Base-by-base conservation (phyloP, 2,888 invertebrate genomes). In the Epinotia bilunana region DNA sequence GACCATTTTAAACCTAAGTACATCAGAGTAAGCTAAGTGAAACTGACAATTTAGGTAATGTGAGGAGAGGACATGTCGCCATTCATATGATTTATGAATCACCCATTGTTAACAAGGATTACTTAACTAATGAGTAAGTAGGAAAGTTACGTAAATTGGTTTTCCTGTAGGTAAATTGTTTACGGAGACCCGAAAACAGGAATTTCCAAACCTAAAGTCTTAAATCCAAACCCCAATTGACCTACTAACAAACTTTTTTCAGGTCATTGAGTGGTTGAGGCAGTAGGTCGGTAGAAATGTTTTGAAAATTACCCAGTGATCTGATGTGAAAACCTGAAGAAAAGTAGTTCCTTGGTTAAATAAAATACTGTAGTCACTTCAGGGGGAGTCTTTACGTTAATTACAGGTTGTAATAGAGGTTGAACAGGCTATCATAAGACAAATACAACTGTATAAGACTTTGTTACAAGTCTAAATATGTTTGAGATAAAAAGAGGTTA, bases 81-180 rank as follows among this genome's bases (percentile, higher is more conserved):
- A 62, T 67, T 61, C 65, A 65, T 46, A 46, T 39, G 58, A 62
- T 67, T 55, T 23, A 39, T 75, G 71, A 71, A 71, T 75, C 65
- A 72, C 12, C 71, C 13, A 67, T 75, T 75, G 75, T 75, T 70
- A 46, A 69, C 69, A 57, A 63, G 69, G 12, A 69, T 69, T 72
- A 71, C 75, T 71, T 72, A 75, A 75, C 61, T 60, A 61, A 61
- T 46, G 43, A 65, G 61, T 33, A 55, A 71, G 58, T 58, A 43
- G 23, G 23, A 57, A 57, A 33, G 74, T 73, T 69, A 57, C 57
- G 69, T 74, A 33, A 43, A 57, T n/a, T n/a, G n/a, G n/a, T n/a
- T n/a, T n/a, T n/a, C n/a, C n/a, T n/a, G n/a, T n/a, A n/a, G n/a
- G n/a, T n/a, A n/a, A n/a, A n/a, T n/a, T n/a, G n/a, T n/a, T n/a